These are phyloP conservation scores for Nymphalis io DNA, from an alignment of 1,140 invertebrate species.

Conservation along the genomic window DNA sequence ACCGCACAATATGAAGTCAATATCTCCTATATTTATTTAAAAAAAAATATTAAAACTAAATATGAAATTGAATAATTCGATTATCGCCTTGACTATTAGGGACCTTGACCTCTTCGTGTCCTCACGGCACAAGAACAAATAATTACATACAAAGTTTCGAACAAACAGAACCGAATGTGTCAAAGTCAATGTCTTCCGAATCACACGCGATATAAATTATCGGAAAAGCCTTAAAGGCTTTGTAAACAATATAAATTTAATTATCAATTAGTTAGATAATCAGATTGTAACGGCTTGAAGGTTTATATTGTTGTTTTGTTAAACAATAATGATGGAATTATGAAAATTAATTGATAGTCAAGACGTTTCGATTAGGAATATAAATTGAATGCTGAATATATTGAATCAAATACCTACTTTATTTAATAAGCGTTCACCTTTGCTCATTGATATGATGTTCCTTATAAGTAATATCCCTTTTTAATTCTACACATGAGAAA, in stretches of 20 bases:
- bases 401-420: no score
- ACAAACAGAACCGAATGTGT: constrained; percentile 52
- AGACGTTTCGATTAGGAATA: not conserved
- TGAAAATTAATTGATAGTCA: not conserved
- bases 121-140: constrained; percentile 40
- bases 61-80: constrained; percentile 35
- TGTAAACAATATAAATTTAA: constrained; percentile 27
- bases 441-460: no score
- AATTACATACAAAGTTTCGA: constrained; percentile 49
- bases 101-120: constrained; percentile 52
- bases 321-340: constrained; percentile 4
- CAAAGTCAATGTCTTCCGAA: constrained; percentile 50
- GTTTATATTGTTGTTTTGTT: not conserved
- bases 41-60: constrained; percentile 19
- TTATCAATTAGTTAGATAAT: constrained; percentile 9
- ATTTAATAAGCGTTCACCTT: no score
- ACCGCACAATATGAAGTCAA: no score
- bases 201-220: constrained; percentile 21
- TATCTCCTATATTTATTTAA: constrained; percentile 11
- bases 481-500: no score
- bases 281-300: constrained; percentile 15
- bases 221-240: constrained; percentile 18
- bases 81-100: constrained; percentile 39
- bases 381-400: not conserved
- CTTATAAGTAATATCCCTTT: no score